Base-by-base conservation (phyloP, 2,888 invertebrate genomes). In the Cyclophora punctaria region DNA sequence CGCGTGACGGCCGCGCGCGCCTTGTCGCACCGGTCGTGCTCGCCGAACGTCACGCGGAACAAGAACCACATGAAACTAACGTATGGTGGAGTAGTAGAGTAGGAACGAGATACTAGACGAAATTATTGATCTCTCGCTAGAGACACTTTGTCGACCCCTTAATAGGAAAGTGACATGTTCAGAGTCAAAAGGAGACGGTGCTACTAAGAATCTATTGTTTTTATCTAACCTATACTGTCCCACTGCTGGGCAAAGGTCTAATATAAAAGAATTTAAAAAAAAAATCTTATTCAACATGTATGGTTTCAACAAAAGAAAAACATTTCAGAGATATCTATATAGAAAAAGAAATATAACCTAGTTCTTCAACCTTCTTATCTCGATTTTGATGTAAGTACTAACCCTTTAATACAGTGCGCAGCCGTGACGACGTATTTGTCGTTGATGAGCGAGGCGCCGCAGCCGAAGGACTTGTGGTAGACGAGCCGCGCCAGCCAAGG, bases 351-450 rank as follows among this genome's bases (percentile, higher is more conserved):
- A 20, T 48, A 33, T 44, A n/a, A 35, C 45, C 3, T 7, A 45
- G 35, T 35, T n/a, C 34, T 0, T 5, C 41, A 20, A 2, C 20
- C 20, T 20, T 20, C 20, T 20, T 20, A 20, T 20, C 20, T 20
- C 20, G 20, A 20, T 20, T 20, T 2, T 20, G 20, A 20, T 20
- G 20, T 20, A 20, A 35, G 2, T 43, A 43, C 79, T 83, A 87
- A 96, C 95, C 96, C 96, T 89, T 95, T 95, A 51, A 96, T 92
- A 73, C 96, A 97, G 77, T 97, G 96, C 0, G 96, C 96, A 3
- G 96, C 96, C 1, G 95, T 94, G 49, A 96, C 80, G 41, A 96
- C 95, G 67, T 95, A 96, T 81, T 93, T 91, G 80, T 96, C 95
- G 71, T 96, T 96, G 75, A 96, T 95, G 54, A 96, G 88, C 56